Evolutionary conservation across 2,113 vertebrate genomes (phyloP).

Genomic region (Kryptolebias marmoratus): DNA sequence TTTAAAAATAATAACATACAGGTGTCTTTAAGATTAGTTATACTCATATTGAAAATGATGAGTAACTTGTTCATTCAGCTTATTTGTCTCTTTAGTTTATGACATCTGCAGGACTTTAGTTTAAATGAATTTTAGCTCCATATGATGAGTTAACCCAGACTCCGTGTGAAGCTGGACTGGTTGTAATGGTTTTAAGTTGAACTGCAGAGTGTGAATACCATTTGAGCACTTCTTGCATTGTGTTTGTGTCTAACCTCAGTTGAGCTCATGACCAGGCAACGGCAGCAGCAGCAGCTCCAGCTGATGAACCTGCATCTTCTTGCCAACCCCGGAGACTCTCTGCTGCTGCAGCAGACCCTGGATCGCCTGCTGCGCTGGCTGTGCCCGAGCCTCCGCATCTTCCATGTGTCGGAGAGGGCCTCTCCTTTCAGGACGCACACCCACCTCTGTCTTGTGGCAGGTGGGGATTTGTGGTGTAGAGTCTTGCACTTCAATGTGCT

Average conservation of each 20-base stretch:
- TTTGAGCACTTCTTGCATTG: neutral
- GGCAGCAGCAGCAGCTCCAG: slow-evolving; percentile 64
- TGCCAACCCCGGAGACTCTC: slow-evolving; percentile 82
- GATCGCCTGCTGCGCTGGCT: slow-evolving; percentile 86
- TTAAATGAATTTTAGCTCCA: too few species aligned
- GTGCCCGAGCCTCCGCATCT: slow-evolving; percentile 84
- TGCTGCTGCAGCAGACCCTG: slow-evolving; percentile 86
- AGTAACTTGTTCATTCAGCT: too few species aligned
- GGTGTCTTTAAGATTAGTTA: too few species aligned
- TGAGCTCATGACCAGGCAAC: slow-evolving; percentile 69
- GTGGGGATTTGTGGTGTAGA: slow-evolving; percentile 20
- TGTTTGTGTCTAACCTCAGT: slow-evolving; percentile 36
- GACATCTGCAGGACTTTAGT: too few species aligned
- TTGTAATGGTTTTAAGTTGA: too few species aligned
- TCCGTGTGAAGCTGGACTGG: too few species aligned
- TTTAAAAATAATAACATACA: too few species aligned
- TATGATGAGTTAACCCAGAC: too few species aligned
- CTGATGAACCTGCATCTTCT: slow-evolving; percentile 89
- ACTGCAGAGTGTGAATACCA: too few species aligned
- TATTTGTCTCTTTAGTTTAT: too few species aligned
- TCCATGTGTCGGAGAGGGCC: slow-evolving; percentile 88
- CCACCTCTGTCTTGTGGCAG: slow-evolving; percentile 61
- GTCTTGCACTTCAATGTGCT: neutral
- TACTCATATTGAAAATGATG: too few species aligned
- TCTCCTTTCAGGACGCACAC: slow-evolving; percentile 71